These are phyloP conservation scores for Perca flavescens DNA, from an alignment of 2,113 vertebrate species.

Conservation along the genomic window DNA sequence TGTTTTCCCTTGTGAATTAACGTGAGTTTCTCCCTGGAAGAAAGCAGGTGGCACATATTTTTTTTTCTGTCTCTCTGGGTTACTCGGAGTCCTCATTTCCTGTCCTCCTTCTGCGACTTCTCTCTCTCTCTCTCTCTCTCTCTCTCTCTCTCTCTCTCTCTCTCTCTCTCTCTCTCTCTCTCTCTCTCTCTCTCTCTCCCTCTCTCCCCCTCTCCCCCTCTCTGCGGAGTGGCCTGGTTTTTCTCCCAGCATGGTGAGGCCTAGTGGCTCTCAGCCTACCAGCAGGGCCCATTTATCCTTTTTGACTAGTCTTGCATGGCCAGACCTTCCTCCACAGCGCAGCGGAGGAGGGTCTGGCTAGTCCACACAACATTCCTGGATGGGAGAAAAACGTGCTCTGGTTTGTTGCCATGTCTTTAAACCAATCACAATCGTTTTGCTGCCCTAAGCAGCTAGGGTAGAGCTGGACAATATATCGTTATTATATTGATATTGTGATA, in stretches of 20 bases:
- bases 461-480: too few relatives aligned
- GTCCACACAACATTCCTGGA: too few relatives aligned
- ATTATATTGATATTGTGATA: too few relatives aligned
- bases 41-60: slow-evolving; percentile 16
- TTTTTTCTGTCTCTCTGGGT: slow-evolving; percentile 33
- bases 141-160: background rate
- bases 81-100: slow-evolving; percentile 55
- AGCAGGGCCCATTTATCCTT: slow-evolving; percentile 64
- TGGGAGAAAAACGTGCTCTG: too few relatives aligned
- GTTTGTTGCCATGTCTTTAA: too few relatives aligned
- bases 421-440: too few relatives aligned
- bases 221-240: slow-evolving; percentile 65
- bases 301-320: background rate
- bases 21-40: slow-evolving; percentile 18
- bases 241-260: slow-evolving; percentile 47
- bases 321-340: too few relatives aligned
- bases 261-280: slow-evolving; percentile 41
- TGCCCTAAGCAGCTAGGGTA: too few relatives aligned
- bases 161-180: slow-evolving; percentile 23
- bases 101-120: slow-evolving; percentile 22
- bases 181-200: too few relatives aligned
- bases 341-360: too few relatives aligned
- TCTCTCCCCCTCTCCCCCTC: slow-evolving; percentile 15
- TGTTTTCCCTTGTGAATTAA: slow-evolving; percentile 10
- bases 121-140: slow-evolving; percentile 13